Percentiles rank a stretch among this genome's conserved stretches.
phyloP scores from a whole-genome alignment of 2,113 vertebrate species.

The Irena cyanogastra region DNA sequence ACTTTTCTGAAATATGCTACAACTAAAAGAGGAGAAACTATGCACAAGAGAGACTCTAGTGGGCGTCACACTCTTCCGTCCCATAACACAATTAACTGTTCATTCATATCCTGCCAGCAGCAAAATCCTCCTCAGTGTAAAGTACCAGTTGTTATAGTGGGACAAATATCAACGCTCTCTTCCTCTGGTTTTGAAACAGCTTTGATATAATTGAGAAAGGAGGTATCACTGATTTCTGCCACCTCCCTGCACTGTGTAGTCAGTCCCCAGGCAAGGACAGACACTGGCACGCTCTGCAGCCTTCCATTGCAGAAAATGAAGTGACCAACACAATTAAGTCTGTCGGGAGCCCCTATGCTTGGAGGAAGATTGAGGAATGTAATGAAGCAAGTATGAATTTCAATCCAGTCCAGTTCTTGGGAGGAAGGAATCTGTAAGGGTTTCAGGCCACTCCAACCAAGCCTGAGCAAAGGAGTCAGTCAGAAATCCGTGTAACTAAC shows the following conservation, averaged over 20 bases:
- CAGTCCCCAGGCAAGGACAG: not conserved
- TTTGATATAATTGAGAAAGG: not conserved
- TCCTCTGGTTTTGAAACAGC: not conserved
- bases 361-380: not conserved
- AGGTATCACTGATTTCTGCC: not conserved
- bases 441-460: not conserved
- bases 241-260: not conserved
- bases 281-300: not conserved
- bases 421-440: not conserved
- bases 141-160: not conserved
- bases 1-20: not conserved
- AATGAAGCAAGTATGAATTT: not conserved
- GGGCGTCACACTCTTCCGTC: not conserved
- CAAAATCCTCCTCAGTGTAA: not conserved
- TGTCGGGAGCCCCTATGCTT: not conserved
- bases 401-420: not conserved
- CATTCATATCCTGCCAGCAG: slow-evolving; percentile 8
- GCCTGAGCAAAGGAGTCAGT: not conserved
- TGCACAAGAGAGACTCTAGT: not conserved
- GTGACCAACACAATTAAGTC: not conserved
- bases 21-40: not conserved
- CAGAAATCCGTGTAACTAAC: not conserved
- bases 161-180: not conserved
- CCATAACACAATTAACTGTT: slow-evolving; percentile 9
- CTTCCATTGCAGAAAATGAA: not conserved